Evolutionary conservation across 2,113 vertebrate species (phyloP).

Genomic region (Tupaia tana): DNA sequence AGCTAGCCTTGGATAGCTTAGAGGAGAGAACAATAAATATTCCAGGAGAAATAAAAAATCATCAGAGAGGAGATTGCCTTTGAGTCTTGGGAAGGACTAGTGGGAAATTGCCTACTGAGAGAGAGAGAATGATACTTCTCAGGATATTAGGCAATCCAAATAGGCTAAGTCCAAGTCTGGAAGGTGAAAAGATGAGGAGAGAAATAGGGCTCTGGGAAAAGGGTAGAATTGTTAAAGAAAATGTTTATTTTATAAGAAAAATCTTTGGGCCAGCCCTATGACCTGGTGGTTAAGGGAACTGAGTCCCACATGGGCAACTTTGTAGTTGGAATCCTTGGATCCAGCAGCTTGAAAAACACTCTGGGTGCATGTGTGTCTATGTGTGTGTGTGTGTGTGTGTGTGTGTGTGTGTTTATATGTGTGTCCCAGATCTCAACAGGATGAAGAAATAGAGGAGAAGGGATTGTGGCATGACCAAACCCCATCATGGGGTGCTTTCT

Average conservation of each 20-base stretch:
- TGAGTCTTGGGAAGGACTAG: not conserved
- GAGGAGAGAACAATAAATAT: not conserved
- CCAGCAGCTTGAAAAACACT: too few relatives aligned
- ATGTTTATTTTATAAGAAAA: not conserved
- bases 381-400: too few relatives aligned
- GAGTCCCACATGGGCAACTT: too few relatives aligned
- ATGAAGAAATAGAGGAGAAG: too few relatives aligned
- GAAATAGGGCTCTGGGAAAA: not conserved
- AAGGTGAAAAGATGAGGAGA: not conserved
- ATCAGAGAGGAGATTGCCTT: not conserved
- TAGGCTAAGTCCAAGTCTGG: not conserved
- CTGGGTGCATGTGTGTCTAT: too few relatives aligned
- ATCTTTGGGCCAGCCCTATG: not conserved
- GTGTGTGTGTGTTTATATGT: too few relatives aligned
- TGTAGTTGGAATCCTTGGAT: too few relatives aligned
- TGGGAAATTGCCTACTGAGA: not conserved
- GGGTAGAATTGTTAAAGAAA: not conserved
- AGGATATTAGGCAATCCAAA: not conserved
- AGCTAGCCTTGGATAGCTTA: not conserved
- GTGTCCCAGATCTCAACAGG: too few relatives aligned
- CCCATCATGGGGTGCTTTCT: too few relatives aligned
- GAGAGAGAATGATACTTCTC: not conserved
- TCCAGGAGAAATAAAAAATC: slow-evolving; percentile 3
- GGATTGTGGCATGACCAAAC: too few relatives aligned
- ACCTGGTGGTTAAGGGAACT: too few relatives aligned